Evolutionary conservation across 2,113 vertebrate genomes (phyloP), one percentile per base, ranked within the genome.

Genomic region (Etheostoma spectabile): DNA sequence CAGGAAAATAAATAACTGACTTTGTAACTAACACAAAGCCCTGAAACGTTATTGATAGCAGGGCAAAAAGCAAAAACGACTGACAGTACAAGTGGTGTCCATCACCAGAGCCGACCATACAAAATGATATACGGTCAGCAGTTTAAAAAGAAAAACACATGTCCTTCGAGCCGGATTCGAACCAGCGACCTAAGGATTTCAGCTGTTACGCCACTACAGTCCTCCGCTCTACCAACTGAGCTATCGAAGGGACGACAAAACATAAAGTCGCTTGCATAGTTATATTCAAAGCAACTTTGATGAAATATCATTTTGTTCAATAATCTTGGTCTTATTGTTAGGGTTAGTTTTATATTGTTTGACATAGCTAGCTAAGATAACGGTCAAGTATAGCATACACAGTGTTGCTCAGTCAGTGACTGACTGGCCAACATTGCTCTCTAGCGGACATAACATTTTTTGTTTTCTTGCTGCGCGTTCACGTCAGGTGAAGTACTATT

Each of bases 141-240:
- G 6, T 42, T 2, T 2, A 8, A 42, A 11, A 3, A 15, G 14
- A 27, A 71, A 61, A 56, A 0, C 0, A 0, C 0, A 8, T 79
- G 65, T 94, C 93, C 93, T 91, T 89, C 92, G 92, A 93, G 91
- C 91, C 91, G 91, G 91, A 93, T 89, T 93, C 55, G 92, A 93
- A 93, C 92, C 91, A 93, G 92, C 91, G 91, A 92, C 92, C 90
- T 93, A 93, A 93, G 92, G 92, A 93, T 93, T 15, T 81, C 92
- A 77, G 83, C 80, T 1, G 0, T 0, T 0, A 0, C 0, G 16
- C 66, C 24, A 0, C 82, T 85, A 88, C 87, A 79, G 84, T 91
- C 90, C 90, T 91, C 90, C 90, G 87, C 90, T 91, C 90, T 91
- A 89, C 90, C 90, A 91, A 91, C 90, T 91, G 90, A 91, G 90